Conservation (phyloP, 1,140 invertebrate species). For the Euborellia annulipes region DNA sequence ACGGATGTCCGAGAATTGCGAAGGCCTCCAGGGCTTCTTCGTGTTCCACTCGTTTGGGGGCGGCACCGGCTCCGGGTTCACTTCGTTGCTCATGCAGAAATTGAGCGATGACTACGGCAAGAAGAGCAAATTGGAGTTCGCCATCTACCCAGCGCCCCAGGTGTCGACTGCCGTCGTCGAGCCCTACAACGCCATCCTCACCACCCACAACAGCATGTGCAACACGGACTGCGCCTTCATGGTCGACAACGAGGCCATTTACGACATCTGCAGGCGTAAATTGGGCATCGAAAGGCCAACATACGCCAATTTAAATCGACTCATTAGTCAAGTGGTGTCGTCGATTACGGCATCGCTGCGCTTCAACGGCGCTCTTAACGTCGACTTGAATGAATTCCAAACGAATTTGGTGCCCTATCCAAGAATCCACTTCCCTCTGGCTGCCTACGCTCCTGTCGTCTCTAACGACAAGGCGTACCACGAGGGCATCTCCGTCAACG, state of each 20-base stretch:
- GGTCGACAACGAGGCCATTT: conserved; percentile 74
- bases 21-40: conserved; percentile 37
- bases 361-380: conserved; percentile 51
- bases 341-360: conserved; percentile 48
- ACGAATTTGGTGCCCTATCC: conserved; percentile 38
- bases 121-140: too few relatives aligned
- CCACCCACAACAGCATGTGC: conserved; percentile 58
- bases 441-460: conserved; percentile 45
- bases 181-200: conserved; percentile 69
- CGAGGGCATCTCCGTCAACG: conserved; percentile 28
- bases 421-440: conserved; percentile 37
- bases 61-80: too few relatives aligned
- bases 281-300: conserved; percentile 42
- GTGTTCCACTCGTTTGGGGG: conserved; percentile 39
- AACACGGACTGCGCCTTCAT: conserved; percentile 68
- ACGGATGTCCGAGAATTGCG: conserved; percentile 6
- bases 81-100: too few relatives aligned
- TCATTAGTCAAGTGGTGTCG: conserved; percentile 44
- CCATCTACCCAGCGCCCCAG: conserved; percentile 13
- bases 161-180: conserved; percentile 71
- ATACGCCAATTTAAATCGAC: conserved; percentile 43
- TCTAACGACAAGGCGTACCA: conserved; percentile 40
- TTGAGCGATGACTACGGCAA: too few relatives aligned
- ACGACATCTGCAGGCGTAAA: conserved; percentile 47
- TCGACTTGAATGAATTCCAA: conserved; percentile 54